Conservation (phyloP, 2,113 vertebrate species). For the Himantopus leucocephalus region DNA sequence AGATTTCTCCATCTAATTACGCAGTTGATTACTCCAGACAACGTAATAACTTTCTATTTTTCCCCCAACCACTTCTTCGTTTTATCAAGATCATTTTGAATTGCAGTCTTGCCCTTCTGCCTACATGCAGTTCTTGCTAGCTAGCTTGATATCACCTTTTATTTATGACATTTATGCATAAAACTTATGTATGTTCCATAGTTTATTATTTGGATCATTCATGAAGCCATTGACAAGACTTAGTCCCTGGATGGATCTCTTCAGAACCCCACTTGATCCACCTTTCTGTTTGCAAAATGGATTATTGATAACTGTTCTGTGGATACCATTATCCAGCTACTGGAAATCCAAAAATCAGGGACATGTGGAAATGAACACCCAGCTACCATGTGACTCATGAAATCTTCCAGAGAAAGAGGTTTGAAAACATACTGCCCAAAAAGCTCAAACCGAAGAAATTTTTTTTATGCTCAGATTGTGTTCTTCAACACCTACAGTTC, state of each 20-base stretch:
- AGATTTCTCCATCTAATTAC: not conserved
- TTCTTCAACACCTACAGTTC: not conserved
- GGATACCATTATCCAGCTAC: not conserved
- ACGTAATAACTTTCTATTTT: not conserved
- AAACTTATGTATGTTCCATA: not conserved
- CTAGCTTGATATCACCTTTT: not conserved
- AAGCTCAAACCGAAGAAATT: not conserved
- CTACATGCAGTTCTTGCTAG: not conserved
- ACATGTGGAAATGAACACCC: not conserved
- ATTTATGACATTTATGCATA: not conserved
- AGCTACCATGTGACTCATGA: not conserved
- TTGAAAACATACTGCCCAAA: not conserved
- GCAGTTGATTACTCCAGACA: not conserved
- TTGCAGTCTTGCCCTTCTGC: not conserved
- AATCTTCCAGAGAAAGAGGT: not conserved
- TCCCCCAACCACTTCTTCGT: rapidly evolving
- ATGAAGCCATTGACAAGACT: not conserved
- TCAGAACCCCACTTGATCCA: not conserved
- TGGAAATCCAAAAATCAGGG: not conserved
- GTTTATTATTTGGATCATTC: not conserved
- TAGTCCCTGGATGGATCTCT: not conserved
- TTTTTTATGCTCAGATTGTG: not conserved
- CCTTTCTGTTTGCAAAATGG: not conserved
- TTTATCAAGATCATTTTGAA: not conserved
- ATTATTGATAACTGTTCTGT: not conserved